Base-by-base conservation (phyloP, 1,140 invertebrate species). In the Zaprionus taronus region DNA sequence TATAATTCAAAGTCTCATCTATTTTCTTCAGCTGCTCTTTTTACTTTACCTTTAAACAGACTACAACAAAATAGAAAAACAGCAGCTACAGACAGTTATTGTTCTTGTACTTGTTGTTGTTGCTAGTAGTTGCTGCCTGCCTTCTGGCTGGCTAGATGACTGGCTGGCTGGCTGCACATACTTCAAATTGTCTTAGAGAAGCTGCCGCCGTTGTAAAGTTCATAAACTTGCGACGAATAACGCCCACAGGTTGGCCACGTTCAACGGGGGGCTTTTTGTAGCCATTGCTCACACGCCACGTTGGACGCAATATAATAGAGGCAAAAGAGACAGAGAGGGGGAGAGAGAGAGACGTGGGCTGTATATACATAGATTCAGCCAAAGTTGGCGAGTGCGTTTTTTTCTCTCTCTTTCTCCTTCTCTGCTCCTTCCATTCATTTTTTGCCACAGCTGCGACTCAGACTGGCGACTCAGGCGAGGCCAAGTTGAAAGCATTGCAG, bases 181-280 rank as follows among this genome's bases (percentile, higher is more conserved):
- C 83, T 87, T 87, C 80, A 86, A 83, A 89, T 87, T 80, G 83
- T 80, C 83, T 87, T 86, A 78, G 65, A 44, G 72, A 38, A 51
- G 63, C 73, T 77, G 73, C 62, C 60, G 73, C 77, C 56, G 60
- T 60, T 77, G 61, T 75, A 84, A 90, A 90, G 85, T 90, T 89
- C 81, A 90, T 89, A 81, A 89, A 89, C 68, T 89, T 84, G 85
- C 75, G 81, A 89, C 81, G 85, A 89, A 84, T 77, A 84, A 90
- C 81, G 84, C 84, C 81, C 84, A 89, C 85, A 89, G 85, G 84
- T 90, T 89, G 72, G 66, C 81, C 78, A 76, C 80, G 72, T 81
- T 81, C 72, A 66, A 41, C 72, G 79, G 14, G 78, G 49, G 63
- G n/a, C 20, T 14, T 79, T 81, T 77, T 79, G 82, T 79, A 81